Evolutionary conservation across 2,797 vertebrate genomes (phyloP), one percentile per base, ranked within the genome.

Genomic region (Argentina silus): DNA sequence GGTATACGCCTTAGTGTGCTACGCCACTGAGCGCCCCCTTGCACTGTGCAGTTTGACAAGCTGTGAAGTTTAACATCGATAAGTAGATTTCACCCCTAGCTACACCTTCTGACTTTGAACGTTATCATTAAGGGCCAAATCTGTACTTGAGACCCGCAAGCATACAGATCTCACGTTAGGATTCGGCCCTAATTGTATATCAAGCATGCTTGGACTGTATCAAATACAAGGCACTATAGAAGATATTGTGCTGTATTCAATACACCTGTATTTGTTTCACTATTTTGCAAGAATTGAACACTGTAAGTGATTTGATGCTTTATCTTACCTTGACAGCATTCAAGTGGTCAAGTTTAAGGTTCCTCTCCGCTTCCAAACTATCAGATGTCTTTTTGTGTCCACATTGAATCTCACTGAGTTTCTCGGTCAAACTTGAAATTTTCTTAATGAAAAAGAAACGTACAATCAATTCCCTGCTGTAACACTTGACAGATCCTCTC

Each of bases 391-490:
- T 73, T 69, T 83, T 74, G 62, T 88, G 77, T 7, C 74, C 36
- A 48, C 43, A 74, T 50, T 80, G 79, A 74, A 86, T 7, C 0
- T 84, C 44, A 12, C 70, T 5, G 72, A 84, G 21, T 42, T 62
- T 86, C 14, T 77, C 14, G 45, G 76, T 19, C 70, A 93, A 82
- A 51, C 1, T 47, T 11, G 23, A 72, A 23, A 88, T 50, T 42
- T 27, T 69, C 92, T 92, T 67, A 17, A 88, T 79, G 72, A 80
- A 55, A 88, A 50, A 76, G 23, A 51, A 3, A 53, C 1, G 6
- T 15, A 36, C 27, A 36, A 36, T 36, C 27, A 36, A 36, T 36
- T 4, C 27, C 27, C 27, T 36, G 27, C 27, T 2, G 27, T 36
- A 36, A 36, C 2, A 4, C 27, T 36, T 36, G 27, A 36, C 27